Evolutionary conservation across 2,888 invertebrate genomes (phyloP).

Genomic region (Heterodera filipjevi): DNA sequence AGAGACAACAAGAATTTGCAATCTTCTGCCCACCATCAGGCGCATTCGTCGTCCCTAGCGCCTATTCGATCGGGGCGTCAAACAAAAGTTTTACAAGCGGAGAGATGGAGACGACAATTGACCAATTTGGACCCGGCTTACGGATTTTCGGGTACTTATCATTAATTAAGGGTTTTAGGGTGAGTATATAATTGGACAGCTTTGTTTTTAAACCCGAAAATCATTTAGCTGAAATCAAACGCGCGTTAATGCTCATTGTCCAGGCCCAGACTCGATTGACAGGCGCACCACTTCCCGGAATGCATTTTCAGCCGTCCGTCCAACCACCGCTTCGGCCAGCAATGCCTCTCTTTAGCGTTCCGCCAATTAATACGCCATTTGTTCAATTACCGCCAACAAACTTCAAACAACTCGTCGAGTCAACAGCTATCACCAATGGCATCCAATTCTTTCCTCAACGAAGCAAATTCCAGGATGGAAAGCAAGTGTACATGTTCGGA

Average conservation of each 20-base stretch:
- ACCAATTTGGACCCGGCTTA: slow-evolving; percentile 54
- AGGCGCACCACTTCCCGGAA: slow-evolving; percentile 10
- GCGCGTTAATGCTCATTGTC: slow-evolving; percentile 33
- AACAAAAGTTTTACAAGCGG: background rate
- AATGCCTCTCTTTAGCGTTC: background rate
- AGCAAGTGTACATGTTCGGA: slow-evolving; percentile 84
- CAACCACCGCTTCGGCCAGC: slow-evolving; percentile 8
- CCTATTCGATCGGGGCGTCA: background rate
- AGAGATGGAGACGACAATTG: slow-evolving; percentile 37
- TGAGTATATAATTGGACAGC: slow-evolving; percentile 12
- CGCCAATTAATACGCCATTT: slow-evolving; percentile 3
- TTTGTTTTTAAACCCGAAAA: background rate
- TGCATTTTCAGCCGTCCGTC: background rate
- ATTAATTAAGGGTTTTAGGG: slow-evolving; percentile 1
- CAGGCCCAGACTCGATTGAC: slow-evolving; percentile 35
- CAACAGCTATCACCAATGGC: slow-evolving; percentile 76
- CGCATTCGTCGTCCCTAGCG: background rate
- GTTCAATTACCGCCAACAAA: slow-evolving; percentile 20
- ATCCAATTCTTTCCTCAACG: slow-evolving; percentile 86
- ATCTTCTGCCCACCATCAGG: background rate
- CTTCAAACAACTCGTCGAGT: slow-evolving; percentile 35
- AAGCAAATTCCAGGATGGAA: slow-evolving; percentile 81
- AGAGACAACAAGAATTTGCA: slow-evolving; percentile 48
- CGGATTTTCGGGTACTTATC: slow-evolving; percentile 48
- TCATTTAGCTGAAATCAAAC: slow-evolving; percentile 34